Percentiles rank a stretch among this genome's conserved stretches.
Conservation (phyloP, 2,888 invertebrate species). For the Eupithecia vulgata region DNA sequence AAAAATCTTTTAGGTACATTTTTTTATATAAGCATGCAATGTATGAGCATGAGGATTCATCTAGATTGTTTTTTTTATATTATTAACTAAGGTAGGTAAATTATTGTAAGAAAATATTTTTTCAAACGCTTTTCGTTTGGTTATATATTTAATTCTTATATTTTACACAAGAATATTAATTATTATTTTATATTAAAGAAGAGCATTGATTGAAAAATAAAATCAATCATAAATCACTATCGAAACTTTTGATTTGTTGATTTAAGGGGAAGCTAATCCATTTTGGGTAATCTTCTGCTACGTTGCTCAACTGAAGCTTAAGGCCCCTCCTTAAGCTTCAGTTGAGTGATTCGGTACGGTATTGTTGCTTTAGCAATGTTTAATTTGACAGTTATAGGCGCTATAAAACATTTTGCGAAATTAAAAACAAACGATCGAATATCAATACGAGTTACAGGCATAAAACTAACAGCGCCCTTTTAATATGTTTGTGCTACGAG, state of each 20-base stretch:
- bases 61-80: neutral
- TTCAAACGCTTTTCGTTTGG: neutral
- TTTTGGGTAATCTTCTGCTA: constrained; percentile 33
- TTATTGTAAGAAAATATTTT: neutral
- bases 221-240: constrained; percentile 2
- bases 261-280: constrained; percentile 27
- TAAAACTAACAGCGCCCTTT: too few relatives aligned
- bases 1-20: too few relatives aligned
- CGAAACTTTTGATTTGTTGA: constrained; percentile 14
- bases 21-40: too few relatives aligned
- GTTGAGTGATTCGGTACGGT: constrained; percentile 72
- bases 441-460: neutral
- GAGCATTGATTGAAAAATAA: neutral
- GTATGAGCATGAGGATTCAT: too few relatives aligned
- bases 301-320: constrained; percentile 43
- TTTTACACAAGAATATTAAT: too few relatives aligned
- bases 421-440: constrained; percentile 6
- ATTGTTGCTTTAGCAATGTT: constrained; percentile 46
- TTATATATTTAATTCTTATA: too few relatives aligned
- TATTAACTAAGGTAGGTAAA: neutral
- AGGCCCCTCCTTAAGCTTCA: too few relatives aligned
- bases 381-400: constrained; percentile 34
- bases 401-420: constrained; percentile 16
- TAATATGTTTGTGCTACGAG: too few relatives aligned
- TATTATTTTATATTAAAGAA: too few relatives aligned